phyloP scores from a whole-genome alignment of 2,888 invertebrate genomes.

The Lacanobia oleracea region DNA sequence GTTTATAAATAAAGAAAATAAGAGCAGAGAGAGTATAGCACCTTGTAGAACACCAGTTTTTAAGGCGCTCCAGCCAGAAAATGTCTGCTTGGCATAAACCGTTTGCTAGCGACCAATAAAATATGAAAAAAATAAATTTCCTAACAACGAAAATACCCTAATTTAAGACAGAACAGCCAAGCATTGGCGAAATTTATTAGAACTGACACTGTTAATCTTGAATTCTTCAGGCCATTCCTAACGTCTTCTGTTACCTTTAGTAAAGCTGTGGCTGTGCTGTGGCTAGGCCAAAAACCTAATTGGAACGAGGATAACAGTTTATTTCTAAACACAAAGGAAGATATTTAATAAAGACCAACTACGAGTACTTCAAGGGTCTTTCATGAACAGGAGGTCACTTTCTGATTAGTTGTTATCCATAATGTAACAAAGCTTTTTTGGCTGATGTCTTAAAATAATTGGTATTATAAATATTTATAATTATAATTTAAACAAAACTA shows the following conservation, averaged over 20 bases:
- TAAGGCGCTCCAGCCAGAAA: too few relatives aligned
- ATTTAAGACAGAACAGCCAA: not conserved
- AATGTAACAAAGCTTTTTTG: conserved; percentile 8
- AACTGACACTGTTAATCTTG: not conserved
- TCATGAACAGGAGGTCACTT: too few relatives aligned
- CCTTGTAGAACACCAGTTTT: too few relatives aligned
- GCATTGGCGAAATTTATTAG: not conserved
- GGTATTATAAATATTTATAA: not conserved
- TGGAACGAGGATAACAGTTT: not conserved
- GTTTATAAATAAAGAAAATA: not conserved
- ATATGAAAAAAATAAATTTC: too few relatives aligned
- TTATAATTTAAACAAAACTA: too few relatives aligned
- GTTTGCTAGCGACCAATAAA: too few relatives aligned
- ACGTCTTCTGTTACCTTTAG: not conserved
- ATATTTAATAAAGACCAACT: conserved; percentile 23
- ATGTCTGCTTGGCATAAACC: too few relatives aligned
- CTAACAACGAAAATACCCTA: too few relatives aligned
- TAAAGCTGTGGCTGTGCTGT: not conserved
- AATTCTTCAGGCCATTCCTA: not conserved
- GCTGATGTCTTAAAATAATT: not conserved
- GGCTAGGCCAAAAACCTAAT: not conserved
- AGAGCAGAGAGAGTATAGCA: not conserved
- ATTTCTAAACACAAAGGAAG: not conserved
- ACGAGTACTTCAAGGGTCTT: too few relatives aligned
- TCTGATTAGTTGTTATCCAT: not conserved